Percentiles rank a stretch among this genome's conserved stretches.
phyloP scores from a whole-genome alignment of 2,797 vertebrate genomes.

The Phataginus tetradactyla region DNA sequence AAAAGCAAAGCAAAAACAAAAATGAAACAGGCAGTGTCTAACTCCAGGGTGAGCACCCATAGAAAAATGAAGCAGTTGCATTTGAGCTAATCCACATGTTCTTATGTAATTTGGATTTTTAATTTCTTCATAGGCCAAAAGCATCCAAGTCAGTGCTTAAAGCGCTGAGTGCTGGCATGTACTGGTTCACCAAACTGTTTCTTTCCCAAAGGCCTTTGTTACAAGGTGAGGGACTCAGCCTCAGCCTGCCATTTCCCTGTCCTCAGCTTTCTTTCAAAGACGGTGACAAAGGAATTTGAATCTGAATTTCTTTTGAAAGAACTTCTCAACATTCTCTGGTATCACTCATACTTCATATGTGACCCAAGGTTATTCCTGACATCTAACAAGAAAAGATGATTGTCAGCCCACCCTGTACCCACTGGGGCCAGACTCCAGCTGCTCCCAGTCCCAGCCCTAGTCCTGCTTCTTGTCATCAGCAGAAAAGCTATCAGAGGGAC shows the following conservation, averaged over 20 bases:
- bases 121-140: conserved; percentile 32
- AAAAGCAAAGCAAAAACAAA: neutral
- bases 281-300: conserved; percentile 16
- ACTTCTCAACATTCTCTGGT: neutral
- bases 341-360: conserved; percentile 1
- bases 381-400: neutral
- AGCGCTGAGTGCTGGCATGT: neutral
- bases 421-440: neutral
- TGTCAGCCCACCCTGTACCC: neutral
- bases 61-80: neutral
- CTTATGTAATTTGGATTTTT: conserved; percentile 23
- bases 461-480: conserved; percentile 33
- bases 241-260: neutral
- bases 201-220: neutral
- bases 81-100: neutral
- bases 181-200: neutral
- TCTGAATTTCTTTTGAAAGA: conserved; percentile 38
- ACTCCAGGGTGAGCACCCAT: neutral
- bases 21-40: neutral
- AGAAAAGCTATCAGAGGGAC: conserved; percentile 27
- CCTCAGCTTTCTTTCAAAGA: conserved; percentile 28
- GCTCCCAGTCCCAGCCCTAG: neutral
- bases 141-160: neutral
- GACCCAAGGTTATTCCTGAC: neutral
- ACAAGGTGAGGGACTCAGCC: neutral